Base-by-base conservation (phyloP, 2,888 invertebrate genomes). In the Agrochola litura region DNA sequence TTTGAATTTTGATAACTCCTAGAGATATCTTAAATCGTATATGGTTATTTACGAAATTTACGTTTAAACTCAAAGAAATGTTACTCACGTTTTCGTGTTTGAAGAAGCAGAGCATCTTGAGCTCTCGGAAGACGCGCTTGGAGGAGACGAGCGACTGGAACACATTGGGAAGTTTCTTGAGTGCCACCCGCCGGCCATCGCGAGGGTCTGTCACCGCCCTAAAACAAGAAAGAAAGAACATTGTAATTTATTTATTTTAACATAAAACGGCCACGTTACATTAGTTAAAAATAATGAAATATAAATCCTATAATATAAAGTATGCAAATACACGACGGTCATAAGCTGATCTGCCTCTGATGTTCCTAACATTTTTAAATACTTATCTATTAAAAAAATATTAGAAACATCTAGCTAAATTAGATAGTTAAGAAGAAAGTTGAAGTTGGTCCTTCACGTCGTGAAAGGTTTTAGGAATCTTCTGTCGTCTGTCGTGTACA, bases 171-270 rank as follows among this genome's bases (percentile, higher is more conserved):
- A 99, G 98, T 97, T 99, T 99, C 97, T 99, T 99, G 92, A 99
- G 98, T 89, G 99, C 99, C 92, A 99, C 99, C 93, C 99, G 98
- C 94, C 99, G 98, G 90, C 99, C 99, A 97, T 99, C 99, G 91
- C 99, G 98, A 43, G 99, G 99, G 97, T 99, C 99, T 94, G 99
- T 99, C 92, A 99, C 99, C 90, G 99, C 99, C 99, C 99, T 99
- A 98, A 9, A 87, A 83, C 77, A 88, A 88, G 10, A 95, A 95
- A 83, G 54, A 82, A 76, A 80, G 25, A 64, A 60, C 41, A 69
- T 73, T 67, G 56, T 79, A 73, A 63, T 80, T 64, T 52, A 61
- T 68, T 77, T 63, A 19, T 30, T 30, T 60, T 60, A 16, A 60
- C 25, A 60, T 60, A 25, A 60, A 25, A 25, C 16, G 25, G 25